A percentile compares a stretch with the other conserved stretches of the same genome.
phyloP scores from a whole-genome alignment of 2,888 invertebrate genomes.

The Automeris io region DNA sequence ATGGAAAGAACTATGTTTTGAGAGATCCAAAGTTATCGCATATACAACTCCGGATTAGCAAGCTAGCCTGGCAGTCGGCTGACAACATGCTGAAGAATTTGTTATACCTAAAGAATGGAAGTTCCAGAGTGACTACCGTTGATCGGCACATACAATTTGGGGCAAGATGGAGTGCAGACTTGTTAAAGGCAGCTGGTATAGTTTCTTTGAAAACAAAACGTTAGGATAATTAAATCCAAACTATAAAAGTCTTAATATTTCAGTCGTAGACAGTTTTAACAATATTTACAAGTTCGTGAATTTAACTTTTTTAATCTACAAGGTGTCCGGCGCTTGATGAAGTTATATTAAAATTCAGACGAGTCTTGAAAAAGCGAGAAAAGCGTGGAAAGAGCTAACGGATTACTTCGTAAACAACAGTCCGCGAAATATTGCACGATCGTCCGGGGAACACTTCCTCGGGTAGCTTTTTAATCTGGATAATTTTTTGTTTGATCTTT shows the following conservation, averaged over 20 bases:
- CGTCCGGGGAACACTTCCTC: constrained; percentile 9
- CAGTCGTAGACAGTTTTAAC: neutral
- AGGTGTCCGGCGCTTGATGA: constrained; percentile 24
- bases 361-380: constrained; percentile 27
- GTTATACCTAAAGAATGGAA: no score
- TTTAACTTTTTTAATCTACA: constrained; percentile 14
- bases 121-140: no score
- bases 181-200: no score
- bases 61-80: no score
- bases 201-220: neutral
- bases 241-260: neutral
- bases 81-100: no score
- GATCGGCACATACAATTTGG: no score
- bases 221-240: neutral
- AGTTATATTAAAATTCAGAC: constrained; percentile 42
- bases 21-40: no score
- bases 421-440: constrained; percentile 18
- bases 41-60: no score
- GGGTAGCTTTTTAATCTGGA: constrained; percentile 11
- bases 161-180: no score
- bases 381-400: constrained; percentile 32
- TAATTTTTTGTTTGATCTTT: constrained; percentile 9
- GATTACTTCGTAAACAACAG: constrained; percentile 40
- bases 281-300: neutral
- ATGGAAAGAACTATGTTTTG: no score